These are phyloP conservation scores for Oscheius onirici DNA, from an alignment of 2,888 invertebrate genomes.

Conservation along the genomic window DNA sequence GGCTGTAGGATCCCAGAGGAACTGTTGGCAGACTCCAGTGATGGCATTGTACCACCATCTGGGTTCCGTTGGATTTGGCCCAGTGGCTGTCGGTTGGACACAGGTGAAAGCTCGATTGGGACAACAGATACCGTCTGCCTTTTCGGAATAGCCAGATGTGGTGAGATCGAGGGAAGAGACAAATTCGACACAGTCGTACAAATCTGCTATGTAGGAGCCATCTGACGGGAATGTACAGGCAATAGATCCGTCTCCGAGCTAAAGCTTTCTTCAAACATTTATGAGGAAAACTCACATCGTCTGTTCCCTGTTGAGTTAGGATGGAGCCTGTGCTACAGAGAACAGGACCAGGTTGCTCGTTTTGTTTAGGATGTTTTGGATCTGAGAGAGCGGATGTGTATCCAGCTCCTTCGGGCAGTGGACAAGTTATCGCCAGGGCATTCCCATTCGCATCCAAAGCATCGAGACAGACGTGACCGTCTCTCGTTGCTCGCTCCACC, in stretches of 20 bases:
- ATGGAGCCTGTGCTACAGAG: conserved; percentile 57
- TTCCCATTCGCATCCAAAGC: conserved; percentile 60
- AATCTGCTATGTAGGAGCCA: conserved; percentile 58
- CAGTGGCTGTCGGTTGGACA: conserved; percentile 61
- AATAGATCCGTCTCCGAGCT: conserved; percentile 58
- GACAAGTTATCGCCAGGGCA: conserved; percentile 62
- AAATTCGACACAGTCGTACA: conserved; percentile 63
- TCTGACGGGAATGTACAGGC: conserved; percentile 61
- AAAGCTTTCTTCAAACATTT: background rate
- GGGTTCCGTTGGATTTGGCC: conserved; percentile 63
- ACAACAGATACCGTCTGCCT: conserved; percentile 62
- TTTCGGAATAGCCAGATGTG: conserved; percentile 56
- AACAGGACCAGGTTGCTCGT: conserved; percentile 57
- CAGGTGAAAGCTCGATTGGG: conserved; percentile 63
- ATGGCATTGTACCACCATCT: conserved; percentile 53
- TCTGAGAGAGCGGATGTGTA: conserved; percentile 56
- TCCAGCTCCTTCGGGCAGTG: conserved; percentile 64
- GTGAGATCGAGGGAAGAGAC: conserved; percentile 58
- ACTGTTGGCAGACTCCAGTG: conserved; percentile 60
- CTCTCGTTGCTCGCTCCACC: conserved; percentile 58
- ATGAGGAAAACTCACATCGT: conserved; percentile 41
- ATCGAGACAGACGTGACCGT: conserved; percentile 63
- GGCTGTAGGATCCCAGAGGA: conserved; percentile 63
- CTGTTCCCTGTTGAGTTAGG: conserved; percentile 48
- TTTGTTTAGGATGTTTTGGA: conserved; percentile 60